Evolutionary conservation across 2,888 invertebrate genomes (phyloP).

Genomic region (Neoaliturus tenellus): DNA sequence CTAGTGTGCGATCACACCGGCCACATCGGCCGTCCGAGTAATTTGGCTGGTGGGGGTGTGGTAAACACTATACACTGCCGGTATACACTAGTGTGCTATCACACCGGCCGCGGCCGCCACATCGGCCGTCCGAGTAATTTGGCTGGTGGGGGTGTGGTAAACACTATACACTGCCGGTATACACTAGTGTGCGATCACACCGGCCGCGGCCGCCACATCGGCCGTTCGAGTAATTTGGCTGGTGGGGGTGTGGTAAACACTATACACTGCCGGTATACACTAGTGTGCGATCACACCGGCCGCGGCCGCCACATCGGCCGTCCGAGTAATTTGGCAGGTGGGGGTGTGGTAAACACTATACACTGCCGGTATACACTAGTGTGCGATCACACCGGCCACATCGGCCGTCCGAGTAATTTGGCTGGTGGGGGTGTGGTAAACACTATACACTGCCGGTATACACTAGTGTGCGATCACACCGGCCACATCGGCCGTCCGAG

Average conservation of each 20-base stretch:
- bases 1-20: neutral
- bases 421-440: neutral
- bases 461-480: neutral
- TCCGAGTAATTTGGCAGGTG: neutral
- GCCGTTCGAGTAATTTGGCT: neutral
- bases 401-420: neutral
- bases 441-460: neutral
- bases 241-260: neutral
- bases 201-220: neutral
- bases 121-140: neutral
- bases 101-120: neutral
- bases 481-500: neutral
- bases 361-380: neutral
- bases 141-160: neutral
- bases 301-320: neutral
- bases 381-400: neutral
- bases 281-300: too few relatives aligned
- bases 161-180: neutral
- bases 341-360: neutral
- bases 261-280: neutral
- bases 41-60: slow-evolving; percentile 2
- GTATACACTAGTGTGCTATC: neutral
- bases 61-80: neutral
- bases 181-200: neutral
- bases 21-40: slow-evolving; percentile 5